Base-by-base conservation (phyloP, 2,113 vertebrate genomes). In the Empidonax traillii region DNA sequence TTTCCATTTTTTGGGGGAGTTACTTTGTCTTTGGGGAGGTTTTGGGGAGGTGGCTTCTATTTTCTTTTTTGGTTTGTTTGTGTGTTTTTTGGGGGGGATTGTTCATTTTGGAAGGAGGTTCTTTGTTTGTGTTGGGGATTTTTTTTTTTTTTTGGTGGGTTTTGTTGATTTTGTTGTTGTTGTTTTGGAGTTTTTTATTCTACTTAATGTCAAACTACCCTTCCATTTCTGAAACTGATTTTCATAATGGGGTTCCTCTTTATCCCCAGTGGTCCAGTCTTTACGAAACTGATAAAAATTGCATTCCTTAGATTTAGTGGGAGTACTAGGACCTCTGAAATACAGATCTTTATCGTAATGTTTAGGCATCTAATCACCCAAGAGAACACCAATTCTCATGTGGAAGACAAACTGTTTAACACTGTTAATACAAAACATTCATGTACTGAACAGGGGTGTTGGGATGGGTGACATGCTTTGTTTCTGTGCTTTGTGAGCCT, bases 401-500 rank as follows among this genome's bases (percentile, higher is more conserved):
- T 85, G 37, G 53, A 76, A 86, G 67, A 18, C 10, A 63, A 89
- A 31, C 8, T 39, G 12, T 43, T 86, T 52, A 71, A 21, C 55
- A n/a, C 6, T 58, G 16, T 12, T 83, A 55, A 28, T 77, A 43
- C 0, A 1, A 81, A 35, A 62, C 44, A 39, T 73, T 94, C 53
- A 63, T 68, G 78, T 80, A 90, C 66, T 91, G 68, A 94, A 87
- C 75, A 94, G 95, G 68, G 85, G 56, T 15, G 28, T 66, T 21
- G 28, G 76, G 85, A 68, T 20, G 30, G 19, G 27, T 2, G 3
- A 46, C 20, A 10, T 31, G 3, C 5, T 44, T 73, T 37, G 21
- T 51, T 86, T 81, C 41, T 72, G 46, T 51, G 62, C 13, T 71
- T 72, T 52, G 8, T 72, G 52, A 78, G 47, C 19, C 33, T 67